Conservation (phyloP, 1,140 invertebrate genomes). For the Andricus grossulariae region DNA sequence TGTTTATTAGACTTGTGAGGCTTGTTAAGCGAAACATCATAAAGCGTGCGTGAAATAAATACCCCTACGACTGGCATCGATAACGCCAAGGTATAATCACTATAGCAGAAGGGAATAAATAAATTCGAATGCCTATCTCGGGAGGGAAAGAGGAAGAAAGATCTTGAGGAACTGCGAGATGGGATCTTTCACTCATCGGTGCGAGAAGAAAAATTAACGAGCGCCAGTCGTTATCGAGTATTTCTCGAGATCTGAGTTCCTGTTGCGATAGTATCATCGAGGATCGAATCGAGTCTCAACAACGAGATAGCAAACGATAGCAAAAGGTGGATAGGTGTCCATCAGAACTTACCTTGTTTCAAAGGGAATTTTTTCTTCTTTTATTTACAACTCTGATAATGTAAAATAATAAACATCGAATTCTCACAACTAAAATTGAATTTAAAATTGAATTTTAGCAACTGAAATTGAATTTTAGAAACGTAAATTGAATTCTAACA, state of each 20-base stretch:
- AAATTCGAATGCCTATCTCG: conserved; percentile 14
- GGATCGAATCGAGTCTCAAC: conserved; percentile 40
- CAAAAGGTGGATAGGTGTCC: conserved; percentile 39
- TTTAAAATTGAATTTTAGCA: too few species aligned
- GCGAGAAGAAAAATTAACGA: conserved; percentile 45
- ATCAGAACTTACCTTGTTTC: conserved; percentile 35
- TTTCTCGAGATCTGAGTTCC: conserved; percentile 46
- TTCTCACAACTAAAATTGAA: too few species aligned
- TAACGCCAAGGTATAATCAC: conserved; percentile 4
- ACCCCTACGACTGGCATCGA: conserved; percentile 17
- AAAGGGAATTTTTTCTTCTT: conserved; percentile 1
- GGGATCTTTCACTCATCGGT: conserved; percentile 45
- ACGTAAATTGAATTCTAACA: background rate
- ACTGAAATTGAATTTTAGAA: background rate
- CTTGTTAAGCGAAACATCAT: background rate
- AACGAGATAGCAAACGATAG: conserved; percentile 33
- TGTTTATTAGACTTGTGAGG: too few species aligned
- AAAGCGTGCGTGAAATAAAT: background rate
- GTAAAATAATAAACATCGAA: too few species aligned
- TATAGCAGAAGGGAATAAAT: background rate
- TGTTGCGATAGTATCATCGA: conserved; percentile 42
- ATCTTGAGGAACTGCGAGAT: conserved; percentile 41
- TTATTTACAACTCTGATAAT: background rate
- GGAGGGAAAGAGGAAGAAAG: background rate
- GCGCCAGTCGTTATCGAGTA: conserved; percentile 43